phyloP scores from a whole-genome alignment of 1,140 invertebrate species.

The Bursaphelenchus mucronatus region DNA sequence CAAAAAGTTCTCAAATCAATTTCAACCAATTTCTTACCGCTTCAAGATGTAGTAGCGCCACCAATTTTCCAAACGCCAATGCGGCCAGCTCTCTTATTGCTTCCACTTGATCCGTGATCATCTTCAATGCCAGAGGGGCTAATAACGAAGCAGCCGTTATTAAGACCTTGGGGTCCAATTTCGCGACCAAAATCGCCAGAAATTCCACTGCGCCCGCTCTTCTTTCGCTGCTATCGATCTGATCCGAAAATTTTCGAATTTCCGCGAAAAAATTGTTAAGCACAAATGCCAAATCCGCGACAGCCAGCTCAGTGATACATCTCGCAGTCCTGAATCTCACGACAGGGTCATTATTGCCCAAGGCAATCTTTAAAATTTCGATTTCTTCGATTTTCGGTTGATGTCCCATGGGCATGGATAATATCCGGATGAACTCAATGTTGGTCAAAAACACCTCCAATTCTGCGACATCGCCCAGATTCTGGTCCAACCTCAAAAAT shows the following conservation, averaged over 20 bases:
- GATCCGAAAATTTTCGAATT: constrained; percentile 4
- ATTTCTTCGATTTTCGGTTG: constrained; percentile 20
- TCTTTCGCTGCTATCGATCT: constrained; percentile 20
- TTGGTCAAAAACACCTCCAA: constrained; percentile 34
- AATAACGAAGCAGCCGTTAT: constrained; percentile 36
- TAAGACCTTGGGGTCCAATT: constrained; percentile 6
- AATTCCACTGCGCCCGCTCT: constrained; percentile 44
- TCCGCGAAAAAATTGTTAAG: constrained; percentile 35
- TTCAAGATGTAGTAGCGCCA: constrained; percentile 49
- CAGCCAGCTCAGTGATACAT: constrained; percentile 40
- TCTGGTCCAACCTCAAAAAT: constrained; percentile 22
- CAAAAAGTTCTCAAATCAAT: not conserved
- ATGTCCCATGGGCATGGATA: constrained; percentile 19
- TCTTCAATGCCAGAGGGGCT: constrained; percentile 46
- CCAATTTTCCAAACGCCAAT: constrained; percentile 48
- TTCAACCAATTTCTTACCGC: constrained; percentile 27
- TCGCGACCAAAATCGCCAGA: constrained; percentile 20
- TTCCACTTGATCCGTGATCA: constrained; percentile 39
- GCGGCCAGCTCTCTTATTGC: constrained; percentile 46
- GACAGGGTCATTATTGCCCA: constrained; percentile 39
- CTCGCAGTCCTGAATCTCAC: constrained; percentile 36
- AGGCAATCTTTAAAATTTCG: not conserved
- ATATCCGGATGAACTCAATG: constrained; percentile 33
- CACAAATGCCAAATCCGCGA: constrained; percentile 27
- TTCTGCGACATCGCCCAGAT: constrained; percentile 20